These are phyloP conservation scores for Panthera uncia DNA, from an alignment of 2,113 vertebrate genomes.

Conservation along the genomic window DNA sequence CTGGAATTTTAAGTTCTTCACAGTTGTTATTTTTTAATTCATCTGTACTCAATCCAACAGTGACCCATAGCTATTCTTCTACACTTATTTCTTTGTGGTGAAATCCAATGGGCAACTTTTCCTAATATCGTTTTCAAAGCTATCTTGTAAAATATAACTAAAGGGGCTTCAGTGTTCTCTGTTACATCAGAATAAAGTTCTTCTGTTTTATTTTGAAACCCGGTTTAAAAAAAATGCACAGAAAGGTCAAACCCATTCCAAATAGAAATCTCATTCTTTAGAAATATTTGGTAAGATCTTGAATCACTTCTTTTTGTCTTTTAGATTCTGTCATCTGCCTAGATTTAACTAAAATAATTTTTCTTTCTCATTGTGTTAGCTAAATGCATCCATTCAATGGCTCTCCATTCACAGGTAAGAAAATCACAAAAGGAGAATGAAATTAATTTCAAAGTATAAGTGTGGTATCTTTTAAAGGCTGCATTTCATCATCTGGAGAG, in stretches of 20 bases:
- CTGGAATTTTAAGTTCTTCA: conserved; percentile 37
- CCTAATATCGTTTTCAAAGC: conserved; percentile 51
- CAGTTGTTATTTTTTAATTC: background rate
- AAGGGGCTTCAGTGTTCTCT: conserved; percentile 55
- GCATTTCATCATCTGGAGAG: conserved; percentile 37
- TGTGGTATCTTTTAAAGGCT: conserved; percentile 48
- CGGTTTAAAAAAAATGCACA: background rate
- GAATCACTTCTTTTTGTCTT: conserved; percentile 37
- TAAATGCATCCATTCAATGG: conserved; percentile 14
- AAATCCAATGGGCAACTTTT: conserved; percentile 51
- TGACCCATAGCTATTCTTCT: conserved; percentile 38
- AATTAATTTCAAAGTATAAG: conserved; percentile 56
- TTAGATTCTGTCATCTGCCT: conserved; percentile 44
- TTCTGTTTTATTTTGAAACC: conserved; percentile 64
- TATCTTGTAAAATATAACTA: conserved; percentile 58
- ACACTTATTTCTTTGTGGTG: conserved; percentile 63
- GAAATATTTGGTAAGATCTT: conserved; percentile 60
- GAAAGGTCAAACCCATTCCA: conserved; percentile 71
- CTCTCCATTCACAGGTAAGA: conserved; percentile 29
- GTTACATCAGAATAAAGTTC: conserved; percentile 68
- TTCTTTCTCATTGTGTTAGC: conserved; percentile 24
- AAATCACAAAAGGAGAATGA: conserved; percentile 48
- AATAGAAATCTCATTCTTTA: conserved; percentile 61
- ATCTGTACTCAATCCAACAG: conserved; percentile 29
- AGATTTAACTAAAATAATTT: conserved; percentile 39